Percentiles rank a stretch among this genome's conserved stretches.
These are phyloP conservation scores for Ditylenchus weischeri DNA, from an alignment of 2,888 invertebrate species.

Conservation along the genomic window DNA sequence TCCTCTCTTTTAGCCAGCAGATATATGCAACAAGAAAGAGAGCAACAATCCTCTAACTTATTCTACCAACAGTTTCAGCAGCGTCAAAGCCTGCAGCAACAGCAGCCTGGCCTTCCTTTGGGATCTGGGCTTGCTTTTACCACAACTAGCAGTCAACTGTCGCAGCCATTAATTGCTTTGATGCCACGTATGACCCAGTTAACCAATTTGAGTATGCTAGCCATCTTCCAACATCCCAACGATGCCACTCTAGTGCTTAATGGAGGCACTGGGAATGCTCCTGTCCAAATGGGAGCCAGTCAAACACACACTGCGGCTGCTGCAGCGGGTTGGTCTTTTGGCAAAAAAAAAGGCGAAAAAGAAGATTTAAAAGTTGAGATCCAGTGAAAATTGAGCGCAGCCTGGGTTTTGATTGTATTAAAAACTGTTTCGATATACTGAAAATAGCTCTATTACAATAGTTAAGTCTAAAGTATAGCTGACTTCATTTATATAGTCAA, in stretches of 20 bases:
- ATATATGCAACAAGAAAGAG: conserved; percentile 23
- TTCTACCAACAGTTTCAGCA: conserved; percentile 26
- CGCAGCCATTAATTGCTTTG: conserved; percentile 9
- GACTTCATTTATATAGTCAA: too few species aligned
- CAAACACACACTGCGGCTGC: conserved; percentile 1
- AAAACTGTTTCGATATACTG: too few species aligned
- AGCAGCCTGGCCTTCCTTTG: conserved; percentile 6
- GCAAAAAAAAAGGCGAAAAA: too few species aligned
- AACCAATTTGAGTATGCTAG: conserved; percentile 7
- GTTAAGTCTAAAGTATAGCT: too few species aligned
- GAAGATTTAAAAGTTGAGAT: too few species aligned
- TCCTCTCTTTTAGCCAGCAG: conserved; percentile 18
- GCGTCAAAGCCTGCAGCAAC: conserved; percentile 17
- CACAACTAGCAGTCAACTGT: conserved; percentile 17
- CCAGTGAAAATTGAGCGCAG: too few species aligned
- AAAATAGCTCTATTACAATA: too few species aligned
- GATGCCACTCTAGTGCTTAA: conserved; percentile 22
- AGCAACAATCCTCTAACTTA: conserved; percentile 17
- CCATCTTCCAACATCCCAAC: conserved; percentile 20
- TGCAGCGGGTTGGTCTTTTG: conserved; percentile 10
- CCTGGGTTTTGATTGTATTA: too few species aligned
- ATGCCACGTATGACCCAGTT: conserved; percentile 14
- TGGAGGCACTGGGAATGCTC: conserved; percentile 18
- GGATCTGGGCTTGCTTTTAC: conserved; percentile 5
- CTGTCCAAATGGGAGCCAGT: not conserved